These are phyloP conservation scores for Ostrea edulis DNA, from an alignment of 1,140 invertebrate species.

Conservation along the genomic window DNA sequence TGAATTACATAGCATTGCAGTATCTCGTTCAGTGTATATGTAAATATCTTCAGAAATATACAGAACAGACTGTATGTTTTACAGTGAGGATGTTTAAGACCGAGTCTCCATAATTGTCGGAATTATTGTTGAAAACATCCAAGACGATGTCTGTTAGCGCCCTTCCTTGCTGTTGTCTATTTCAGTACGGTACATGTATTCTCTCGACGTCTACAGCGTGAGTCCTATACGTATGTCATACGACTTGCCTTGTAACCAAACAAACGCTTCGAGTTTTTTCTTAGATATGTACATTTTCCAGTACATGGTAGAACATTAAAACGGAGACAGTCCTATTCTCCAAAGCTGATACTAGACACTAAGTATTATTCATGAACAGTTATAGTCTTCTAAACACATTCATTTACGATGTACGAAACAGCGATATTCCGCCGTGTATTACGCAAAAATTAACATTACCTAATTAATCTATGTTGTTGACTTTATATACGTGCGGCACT, in stretches of 20 bases:
- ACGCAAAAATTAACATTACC: neutral
- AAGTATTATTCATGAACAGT: neutral
- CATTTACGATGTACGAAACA: neutral
- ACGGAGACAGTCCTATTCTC: neutral
- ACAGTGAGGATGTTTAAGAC: too few relatives aligned
- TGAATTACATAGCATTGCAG: too few relatives aligned
- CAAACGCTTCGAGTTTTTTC: neutral
- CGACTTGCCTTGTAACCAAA: neutral
- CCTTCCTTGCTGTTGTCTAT: neutral
- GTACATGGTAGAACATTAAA: neutral
- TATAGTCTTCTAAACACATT: neutral
- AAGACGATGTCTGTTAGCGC: neutral
- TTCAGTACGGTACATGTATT: neutral
- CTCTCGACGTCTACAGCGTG: neutral
- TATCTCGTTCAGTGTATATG: too few relatives aligned
- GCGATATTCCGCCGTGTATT: neutral
- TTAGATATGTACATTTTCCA: neutral
- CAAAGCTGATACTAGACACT: neutral
- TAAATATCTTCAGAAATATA: too few relatives aligned
- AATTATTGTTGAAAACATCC: too few relatives aligned
- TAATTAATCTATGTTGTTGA: slow-evolving; percentile 33
- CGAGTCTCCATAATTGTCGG: too few relatives aligned
- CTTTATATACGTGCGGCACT: neutral
- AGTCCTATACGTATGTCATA: neutral
- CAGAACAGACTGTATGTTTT: too few relatives aligned